Percentiles rank a stretch among this genome's conserved stretches.
These are phyloP conservation scores for Heteropelma amictum DNA, from an alignment of 2,888 invertebrate genomes.

Conservation along the genomic window DNA sequence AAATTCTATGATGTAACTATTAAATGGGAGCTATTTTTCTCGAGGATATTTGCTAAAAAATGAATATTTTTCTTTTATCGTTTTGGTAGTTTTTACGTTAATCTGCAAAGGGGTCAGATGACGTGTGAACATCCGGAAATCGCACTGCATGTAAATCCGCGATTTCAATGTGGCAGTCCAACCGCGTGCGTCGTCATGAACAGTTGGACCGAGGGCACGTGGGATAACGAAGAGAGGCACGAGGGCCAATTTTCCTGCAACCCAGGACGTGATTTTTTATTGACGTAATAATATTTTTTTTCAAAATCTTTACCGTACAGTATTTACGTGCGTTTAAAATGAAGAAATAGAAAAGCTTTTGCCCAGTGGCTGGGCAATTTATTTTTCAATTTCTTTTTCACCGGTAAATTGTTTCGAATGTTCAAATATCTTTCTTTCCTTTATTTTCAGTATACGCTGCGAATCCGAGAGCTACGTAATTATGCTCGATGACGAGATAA, in stretches of 20 bases:
- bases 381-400: neutral
- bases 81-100: conserved; percentile 82
- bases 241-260: conserved; percentile 73
- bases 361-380: too few relatives aligned
- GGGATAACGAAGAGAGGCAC: conserved; percentile 74
- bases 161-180: conserved; percentile 80
- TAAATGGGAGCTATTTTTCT: too few relatives aligned
- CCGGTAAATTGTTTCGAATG: neutral
- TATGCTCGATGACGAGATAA: conserved; percentile 83
- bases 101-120: conserved; percentile 83
- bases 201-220: conserved; percentile 72
- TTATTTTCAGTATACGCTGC: conserved; percentile 79
- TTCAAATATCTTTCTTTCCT: neutral
- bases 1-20: too few relatives aligned
- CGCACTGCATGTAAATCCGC: conserved; percentile 87
- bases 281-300: conserved; percentile 66
- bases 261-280: conserved; percentile 73
- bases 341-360: neutral
- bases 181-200: conserved; percentile 75
- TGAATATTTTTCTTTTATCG: neutral
- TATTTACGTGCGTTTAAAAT: too few relatives aligned
- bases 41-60: too few relatives aligned
- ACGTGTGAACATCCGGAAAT: conserved; percentile 88
- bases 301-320: too few relatives aligned
- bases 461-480: conserved; percentile 81